phyloP scores from a whole-genome alignment of 1,140 invertebrate genomes.

The Euschistus heros region DNA sequence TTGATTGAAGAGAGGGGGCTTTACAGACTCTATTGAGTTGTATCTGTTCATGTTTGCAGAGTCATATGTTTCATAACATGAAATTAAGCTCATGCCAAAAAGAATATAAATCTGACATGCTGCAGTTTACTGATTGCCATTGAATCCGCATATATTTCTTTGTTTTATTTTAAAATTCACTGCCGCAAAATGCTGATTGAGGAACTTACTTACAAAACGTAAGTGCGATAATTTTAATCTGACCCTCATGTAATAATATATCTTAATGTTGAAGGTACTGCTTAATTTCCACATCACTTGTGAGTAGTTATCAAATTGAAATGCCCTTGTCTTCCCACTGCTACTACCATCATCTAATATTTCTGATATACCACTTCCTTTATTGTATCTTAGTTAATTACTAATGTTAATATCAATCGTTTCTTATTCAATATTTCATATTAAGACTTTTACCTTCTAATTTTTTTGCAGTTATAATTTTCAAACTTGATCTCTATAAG shows the following conservation, averaged over 20 bases:
- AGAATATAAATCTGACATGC: background rate
- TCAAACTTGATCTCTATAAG: too few relatives aligned
- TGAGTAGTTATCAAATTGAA: conserved; percentile 7
- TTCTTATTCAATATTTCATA: too few relatives aligned
- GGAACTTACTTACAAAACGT: conserved; percentile 11
- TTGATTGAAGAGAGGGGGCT: conserved; percentile 15
- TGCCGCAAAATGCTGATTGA: conserved; percentile 1
- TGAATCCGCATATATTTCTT: background rate
- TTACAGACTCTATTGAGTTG: conserved; percentile 16
- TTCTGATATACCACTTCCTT: background rate
- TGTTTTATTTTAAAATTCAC: background rate
- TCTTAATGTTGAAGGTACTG: background rate
- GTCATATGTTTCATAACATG: background rate
- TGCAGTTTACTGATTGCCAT: too few relatives aligned
- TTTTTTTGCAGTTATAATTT: too few relatives aligned
- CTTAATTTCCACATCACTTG: conserved; percentile 6
- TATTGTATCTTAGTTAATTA: too few relatives aligned
- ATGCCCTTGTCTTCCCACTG: conserved; percentile 13
- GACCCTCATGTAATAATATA: too few relatives aligned
- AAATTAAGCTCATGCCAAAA: background rate
- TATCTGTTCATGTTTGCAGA: conserved; percentile 10
- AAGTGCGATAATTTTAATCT: background rate
- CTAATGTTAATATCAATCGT: too few relatives aligned
- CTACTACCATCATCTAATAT: background rate
- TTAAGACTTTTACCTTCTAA: too few relatives aligned